phyloP scores from a whole-genome alignment of 2,797 vertebrate species.

The Trachurus trachurus region DNA sequence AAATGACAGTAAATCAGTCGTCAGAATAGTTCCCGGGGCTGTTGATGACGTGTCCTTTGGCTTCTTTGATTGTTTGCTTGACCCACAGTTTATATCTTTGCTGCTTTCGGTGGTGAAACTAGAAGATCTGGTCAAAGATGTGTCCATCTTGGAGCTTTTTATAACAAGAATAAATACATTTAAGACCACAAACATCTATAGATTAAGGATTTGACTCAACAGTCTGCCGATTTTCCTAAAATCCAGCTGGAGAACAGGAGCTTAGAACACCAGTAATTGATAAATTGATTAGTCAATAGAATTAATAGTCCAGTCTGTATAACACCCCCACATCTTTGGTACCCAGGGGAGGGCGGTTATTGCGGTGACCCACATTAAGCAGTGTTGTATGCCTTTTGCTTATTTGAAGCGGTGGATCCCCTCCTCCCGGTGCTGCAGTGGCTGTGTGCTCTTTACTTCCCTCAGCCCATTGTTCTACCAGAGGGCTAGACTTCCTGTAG shows the following conservation, averaged over 20 bases:
- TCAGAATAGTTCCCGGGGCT: background rate
- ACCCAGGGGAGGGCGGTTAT: slow-evolving; percentile 12
- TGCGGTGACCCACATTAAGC: slow-evolving; percentile 50
- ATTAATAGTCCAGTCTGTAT: background rate
- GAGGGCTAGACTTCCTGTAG: slow-evolving; percentile 74
- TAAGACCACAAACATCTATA: background rate
- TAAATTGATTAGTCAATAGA: background rate
- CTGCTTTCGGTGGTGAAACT: background rate
- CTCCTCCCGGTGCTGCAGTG: slow-evolving; percentile 18
- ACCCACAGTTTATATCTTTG: background rate
- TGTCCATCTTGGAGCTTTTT: background rate
- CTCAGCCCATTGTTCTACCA: slow-evolving; percentile 72
- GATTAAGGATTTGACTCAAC: no score
- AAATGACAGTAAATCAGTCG: background rate
- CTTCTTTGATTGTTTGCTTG: background rate
- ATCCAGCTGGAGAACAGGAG: background rate
- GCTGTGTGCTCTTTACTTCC: slow-evolving; percentile 54
- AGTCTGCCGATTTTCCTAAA: background rate
- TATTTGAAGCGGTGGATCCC: slow-evolving; percentile 43
- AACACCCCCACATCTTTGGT: background rate
- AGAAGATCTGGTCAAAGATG: background rate
- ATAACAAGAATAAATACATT: background rate
- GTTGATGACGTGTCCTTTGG: no score
- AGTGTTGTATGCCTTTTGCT: slow-evolving; percentile 20
- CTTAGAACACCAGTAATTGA: background rate